Evolutionary conservation across 2,888 invertebrate genomes (phyloP).

Genomic region (Bibio marci): DNA sequence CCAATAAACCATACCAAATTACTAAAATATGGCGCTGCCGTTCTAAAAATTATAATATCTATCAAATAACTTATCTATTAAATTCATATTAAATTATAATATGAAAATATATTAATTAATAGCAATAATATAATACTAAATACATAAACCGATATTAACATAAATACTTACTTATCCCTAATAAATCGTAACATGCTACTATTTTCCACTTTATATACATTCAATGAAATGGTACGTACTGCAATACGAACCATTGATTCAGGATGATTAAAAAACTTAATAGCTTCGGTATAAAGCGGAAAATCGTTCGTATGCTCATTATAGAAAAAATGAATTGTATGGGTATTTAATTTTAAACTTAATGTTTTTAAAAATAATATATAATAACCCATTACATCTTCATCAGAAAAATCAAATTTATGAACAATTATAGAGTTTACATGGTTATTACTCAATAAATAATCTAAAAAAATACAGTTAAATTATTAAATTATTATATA

Average conservation of each 20-base stretch:
- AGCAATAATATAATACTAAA: no score
- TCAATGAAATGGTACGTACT: conserved; percentile 90
- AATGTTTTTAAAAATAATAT: conserved; percentile 97
- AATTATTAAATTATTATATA: no score
- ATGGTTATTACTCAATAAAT: conserved; percentile 96
- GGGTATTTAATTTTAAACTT: conserved; percentile 90
- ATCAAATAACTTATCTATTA: conserved; percentile 4
- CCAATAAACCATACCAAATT: conserved; percentile 99
- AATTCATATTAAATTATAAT: no score
- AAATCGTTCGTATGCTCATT: conserved; percentile 99
- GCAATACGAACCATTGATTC: conserved; percentile 99
- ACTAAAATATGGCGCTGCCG: conserved; percentile 95
- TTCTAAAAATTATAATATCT: conserved; percentile 36
- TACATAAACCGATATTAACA: neutral
- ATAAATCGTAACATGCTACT: conserved; percentile 91
- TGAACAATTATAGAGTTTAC: conserved; percentile 99
- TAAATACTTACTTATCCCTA: conserved; percentile 49
- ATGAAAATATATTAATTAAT: no score
- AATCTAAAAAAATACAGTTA: conserved; percentile 62
- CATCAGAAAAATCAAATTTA: conserved; percentile 98
- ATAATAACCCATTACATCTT: conserved; percentile 99
- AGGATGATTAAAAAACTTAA: conserved; percentile 97
- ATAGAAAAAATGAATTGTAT: conserved; percentile 99
- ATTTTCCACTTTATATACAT: conserved; percentile 90
- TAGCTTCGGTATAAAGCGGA: conserved; percentile 96